Evolutionary conservation across 2,113 vertebrate species (phyloP).

Genomic region (Pongo abelii): DNA sequence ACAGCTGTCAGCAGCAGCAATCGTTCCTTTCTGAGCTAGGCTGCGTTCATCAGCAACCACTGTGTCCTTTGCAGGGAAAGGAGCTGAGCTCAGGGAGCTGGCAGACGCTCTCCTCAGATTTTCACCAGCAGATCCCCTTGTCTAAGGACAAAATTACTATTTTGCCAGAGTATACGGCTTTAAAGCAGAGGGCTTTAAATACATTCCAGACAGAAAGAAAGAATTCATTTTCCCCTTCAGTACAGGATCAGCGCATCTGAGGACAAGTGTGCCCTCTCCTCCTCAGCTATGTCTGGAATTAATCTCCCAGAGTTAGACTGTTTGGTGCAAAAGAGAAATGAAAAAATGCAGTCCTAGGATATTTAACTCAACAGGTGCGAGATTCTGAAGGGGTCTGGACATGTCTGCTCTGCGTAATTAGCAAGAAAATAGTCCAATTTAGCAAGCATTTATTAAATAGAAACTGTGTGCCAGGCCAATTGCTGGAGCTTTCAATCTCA

Average conservation of each 20-base stretch:
- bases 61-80: background rate
- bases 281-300: background rate
- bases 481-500: background rate
- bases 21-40: background rate
- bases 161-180: background rate
- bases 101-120: background rate
- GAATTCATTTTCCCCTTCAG: background rate
- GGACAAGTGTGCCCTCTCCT: background rate
- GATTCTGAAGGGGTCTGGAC: background rate
- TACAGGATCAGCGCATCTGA: background rate
- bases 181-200: background rate
- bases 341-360: background rate
- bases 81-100: background rate
- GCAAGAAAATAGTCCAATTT: background rate
- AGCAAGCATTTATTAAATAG: background rate
- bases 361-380: background rate
- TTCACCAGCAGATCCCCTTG: background rate
- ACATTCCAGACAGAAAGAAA: background rate
- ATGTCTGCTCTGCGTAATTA: background rate
- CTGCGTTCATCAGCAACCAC: background rate
- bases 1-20: background rate
- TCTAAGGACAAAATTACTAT: background rate
- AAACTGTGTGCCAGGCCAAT: too few relatives aligned
- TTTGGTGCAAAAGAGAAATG: background rate
- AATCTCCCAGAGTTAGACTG: background rate